Evolutionary conservation across 2,888 invertebrate genomes (phyloP), one percentile per base, ranked within the genome.

Genomic region (Tinea trinotella): DNA sequence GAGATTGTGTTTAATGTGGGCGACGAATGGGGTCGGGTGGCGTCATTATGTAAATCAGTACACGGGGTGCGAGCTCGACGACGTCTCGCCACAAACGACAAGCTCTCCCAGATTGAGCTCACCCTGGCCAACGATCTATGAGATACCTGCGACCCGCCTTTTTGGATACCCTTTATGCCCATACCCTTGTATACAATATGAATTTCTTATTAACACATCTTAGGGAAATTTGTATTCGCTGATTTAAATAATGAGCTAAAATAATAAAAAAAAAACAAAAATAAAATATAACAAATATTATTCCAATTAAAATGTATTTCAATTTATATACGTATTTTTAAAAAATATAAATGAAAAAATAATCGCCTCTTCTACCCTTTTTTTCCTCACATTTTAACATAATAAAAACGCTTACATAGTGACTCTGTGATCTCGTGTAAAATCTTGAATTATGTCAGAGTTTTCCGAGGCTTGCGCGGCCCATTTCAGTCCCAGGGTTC

Each of bases 21-120:
- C 24, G 52, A 49, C 55, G 52, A 55, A 55, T 52, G 55, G 55
- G 55, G 52, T 36, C 52, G 55, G 40, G 55, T 44, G 49, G 54
- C 17, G 44, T 55, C 55, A 52, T 55, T 55, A 55, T 55, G 55
- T 40, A 55, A 55, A 55, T 55, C 52, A 9, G 52, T 22, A 49
- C 49, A 20, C 49, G 36, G 54, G 46, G 34, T 30, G 54, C 48
- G 50, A 50, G 24, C 48, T 48, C 20, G 50, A 18, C 13, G 24
- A 50, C 50, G 50, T 50, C 40, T 40, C 24, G 50, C 50, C 50
- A 24, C 50, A 50, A 50, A 50, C 50, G 50, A 50, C 24, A 50
- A 19, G 4, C 48, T 40, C 7, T n/a, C 50, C 50, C 24, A 50
- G 50, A 50, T 24, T 50, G 50, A 24, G 50, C 48, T 19, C 48